phyloP scores from a whole-genome alignment of 2,113 vertebrate genomes.

The Lasiurus borealis region DNA sequence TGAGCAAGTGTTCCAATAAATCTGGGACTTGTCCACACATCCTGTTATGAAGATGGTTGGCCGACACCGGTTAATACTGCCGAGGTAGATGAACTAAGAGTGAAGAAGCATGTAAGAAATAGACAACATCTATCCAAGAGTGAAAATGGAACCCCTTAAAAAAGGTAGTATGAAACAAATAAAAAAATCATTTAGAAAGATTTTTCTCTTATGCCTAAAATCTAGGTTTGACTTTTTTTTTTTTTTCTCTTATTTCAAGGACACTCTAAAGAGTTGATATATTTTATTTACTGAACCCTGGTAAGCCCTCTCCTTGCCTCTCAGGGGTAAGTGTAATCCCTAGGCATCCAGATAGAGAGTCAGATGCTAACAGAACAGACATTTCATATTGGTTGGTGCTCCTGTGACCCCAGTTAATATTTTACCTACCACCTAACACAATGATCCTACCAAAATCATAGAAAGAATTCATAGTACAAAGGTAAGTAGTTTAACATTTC shows the following conservation, averaged over 20 bases:
- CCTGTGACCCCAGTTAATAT: neutral
- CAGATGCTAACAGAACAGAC: neutral
- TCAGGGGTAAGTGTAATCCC: neutral
- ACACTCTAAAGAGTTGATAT: neutral
- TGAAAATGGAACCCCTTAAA: neutral
- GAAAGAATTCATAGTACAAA: neutral
- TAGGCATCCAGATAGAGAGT: neutral
- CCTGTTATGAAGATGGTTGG: neutral
- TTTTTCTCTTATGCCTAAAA: neutral
- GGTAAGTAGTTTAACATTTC: conserved; percentile 15
- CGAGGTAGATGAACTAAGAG: neutral
- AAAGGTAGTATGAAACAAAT: neutral
- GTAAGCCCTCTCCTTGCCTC: fast-evolving
- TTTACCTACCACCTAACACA: neutral
- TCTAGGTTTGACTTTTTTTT: neutral
- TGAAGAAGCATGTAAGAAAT: neutral
- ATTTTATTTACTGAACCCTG: neutral
- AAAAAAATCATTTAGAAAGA: neutral
- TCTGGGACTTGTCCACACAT: neutral
- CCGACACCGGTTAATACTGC: neutral
- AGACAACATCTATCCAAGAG: neutral
- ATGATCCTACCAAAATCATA: no score
- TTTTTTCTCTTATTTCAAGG: neutral
- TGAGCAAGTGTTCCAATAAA: neutral
- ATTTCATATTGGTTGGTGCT: neutral